phyloP scores from a whole-genome alignment of 2,888 invertebrate genomes.

The Acronicta aceris region DNA sequence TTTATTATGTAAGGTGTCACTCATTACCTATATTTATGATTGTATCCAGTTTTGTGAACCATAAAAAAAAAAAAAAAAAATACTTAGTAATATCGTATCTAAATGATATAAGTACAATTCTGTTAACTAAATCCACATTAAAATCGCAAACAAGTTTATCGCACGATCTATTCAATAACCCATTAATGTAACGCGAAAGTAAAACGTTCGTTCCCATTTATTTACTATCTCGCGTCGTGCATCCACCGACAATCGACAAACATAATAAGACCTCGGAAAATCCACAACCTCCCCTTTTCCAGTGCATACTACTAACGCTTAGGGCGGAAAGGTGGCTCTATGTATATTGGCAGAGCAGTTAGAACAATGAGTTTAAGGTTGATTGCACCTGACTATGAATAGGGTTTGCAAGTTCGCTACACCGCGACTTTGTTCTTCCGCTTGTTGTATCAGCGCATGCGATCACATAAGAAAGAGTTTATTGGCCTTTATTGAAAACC shows the following conservation, averaged over 20 bases:
- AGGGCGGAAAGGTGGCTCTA: slow-evolving; percentile 57
- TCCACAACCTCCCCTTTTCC: slow-evolving; percentile 43
- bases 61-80: too few species aligned
- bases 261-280: slow-evolving; percentile 38
- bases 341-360: slow-evolving; percentile 55
- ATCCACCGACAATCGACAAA: slow-evolving; percentile 66
- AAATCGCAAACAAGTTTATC: slow-evolving; percentile 51
- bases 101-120: slow-evolving; percentile 13
- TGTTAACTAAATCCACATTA: slow-evolving; percentile 4
- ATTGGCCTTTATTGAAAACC: slow-evolving; percentile 64
- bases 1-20: too few species aligned
- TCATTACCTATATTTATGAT: too few species aligned
- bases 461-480: slow-evolving; percentile 68
- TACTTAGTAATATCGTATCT: neutral
- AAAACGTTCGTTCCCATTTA: slow-evolving; percentile 73
- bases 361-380: slow-evolving; percentile 85
- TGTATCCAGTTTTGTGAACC: too few species aligned
- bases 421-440: slow-evolving; percentile 72
- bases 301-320: slow-evolving; percentile 12
- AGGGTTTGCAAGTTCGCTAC: slow-evolving; percentile 71
- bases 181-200: slow-evolving; percentile 62
- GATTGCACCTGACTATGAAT: slow-evolving; percentile 83
- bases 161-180: slow-evolving; percentile 67
- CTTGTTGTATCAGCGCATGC: slow-evolving; percentile 69
- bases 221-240: slow-evolving; percentile 74